These are phyloP conservation scores for Thymelicus acteon DNA, from an alignment of 2,888 invertebrate species.

Conservation along the genomic window DNA sequence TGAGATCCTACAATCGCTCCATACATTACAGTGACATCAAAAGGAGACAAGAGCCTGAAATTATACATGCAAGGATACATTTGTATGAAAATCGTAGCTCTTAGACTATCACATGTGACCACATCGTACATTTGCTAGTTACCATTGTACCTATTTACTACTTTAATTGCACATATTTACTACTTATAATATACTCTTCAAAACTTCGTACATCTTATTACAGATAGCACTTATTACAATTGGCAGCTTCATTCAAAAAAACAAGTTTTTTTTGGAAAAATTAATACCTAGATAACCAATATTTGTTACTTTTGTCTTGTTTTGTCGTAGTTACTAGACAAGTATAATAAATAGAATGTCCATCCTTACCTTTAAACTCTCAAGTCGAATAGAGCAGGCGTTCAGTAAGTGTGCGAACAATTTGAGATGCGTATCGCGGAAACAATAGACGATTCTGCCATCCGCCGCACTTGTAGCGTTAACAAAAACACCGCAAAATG, in stretches of 20 bases:
- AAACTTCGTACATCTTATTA: neutral
- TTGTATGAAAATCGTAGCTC: too few relatives aligned
- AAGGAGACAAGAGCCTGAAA: too few relatives aligned
- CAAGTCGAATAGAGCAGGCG: slow-evolving; percentile 20
- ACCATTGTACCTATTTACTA: too few relatives aligned
- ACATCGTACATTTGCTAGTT: too few relatives aligned
- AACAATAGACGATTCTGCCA: slow-evolving; percentile 58
- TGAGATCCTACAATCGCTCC: too few relatives aligned
- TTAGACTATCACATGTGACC: too few relatives aligned
- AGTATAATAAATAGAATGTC: neutral
- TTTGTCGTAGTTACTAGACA: neutral
- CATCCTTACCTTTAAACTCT: slow-evolving; percentile 6
- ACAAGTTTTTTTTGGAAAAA: neutral
- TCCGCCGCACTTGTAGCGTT: slow-evolving; percentile 48
- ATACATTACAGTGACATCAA: too few relatives aligned
- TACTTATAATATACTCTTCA: neutral
- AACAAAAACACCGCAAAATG: slow-evolving; percentile 48
- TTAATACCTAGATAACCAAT: neutral
- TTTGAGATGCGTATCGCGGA: slow-evolving; percentile 61
- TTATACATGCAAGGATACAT: too few relatives aligned
- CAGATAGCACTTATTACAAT: too few relatives aligned
- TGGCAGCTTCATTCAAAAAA: too few relatives aligned
- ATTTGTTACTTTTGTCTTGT: too few relatives aligned
- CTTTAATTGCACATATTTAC: too few relatives aligned
- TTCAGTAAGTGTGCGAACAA: slow-evolving; percentile 55